Evolutionary conservation across 1,140 invertebrate species (phyloP).

Genomic region (Drosophila pseudoananassae): DNA sequence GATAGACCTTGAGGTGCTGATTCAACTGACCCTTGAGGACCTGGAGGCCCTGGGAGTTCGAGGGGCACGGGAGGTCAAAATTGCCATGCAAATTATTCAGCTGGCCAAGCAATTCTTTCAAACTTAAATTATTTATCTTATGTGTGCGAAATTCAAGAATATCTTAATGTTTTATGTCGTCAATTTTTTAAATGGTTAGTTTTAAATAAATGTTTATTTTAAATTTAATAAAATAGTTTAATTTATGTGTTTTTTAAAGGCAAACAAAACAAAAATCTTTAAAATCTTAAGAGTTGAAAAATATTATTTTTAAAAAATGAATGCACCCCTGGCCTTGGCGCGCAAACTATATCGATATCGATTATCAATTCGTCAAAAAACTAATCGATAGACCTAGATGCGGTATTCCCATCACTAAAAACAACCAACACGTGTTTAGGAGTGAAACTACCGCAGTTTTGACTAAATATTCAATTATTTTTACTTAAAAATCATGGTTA

Average conservation of each 20-base stretch:
- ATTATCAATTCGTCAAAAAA: not conserved
- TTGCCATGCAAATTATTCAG: slow-evolving; percentile 52
- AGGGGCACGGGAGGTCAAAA: slow-evolving; percentile 51
- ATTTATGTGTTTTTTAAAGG: no score
- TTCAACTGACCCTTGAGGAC: slow-evolving; percentile 67
- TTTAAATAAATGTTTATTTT: slow-evolving; percentile 28
- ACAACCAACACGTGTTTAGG: slow-evolving; percentile 39
- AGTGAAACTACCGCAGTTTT: slow-evolving; percentile 3
- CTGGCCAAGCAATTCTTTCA: slow-evolving; percentile 59
- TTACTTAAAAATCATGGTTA: slow-evolving; percentile 84
- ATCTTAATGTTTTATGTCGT: slow-evolving; percentile 24
- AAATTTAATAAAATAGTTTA: no score
- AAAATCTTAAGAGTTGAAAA: no score
- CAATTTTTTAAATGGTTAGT: not conserved
- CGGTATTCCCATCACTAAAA: not conserved
- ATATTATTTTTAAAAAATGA: not conserved
- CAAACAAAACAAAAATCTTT: no score
- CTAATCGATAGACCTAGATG: not conserved
- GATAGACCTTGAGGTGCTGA: slow-evolving; percentile 58
- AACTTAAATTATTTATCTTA: not conserved
- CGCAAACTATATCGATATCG: not conserved
- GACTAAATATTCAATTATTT: slow-evolving; percentile 15
- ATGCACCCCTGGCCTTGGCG: slow-evolving; percentile 12
- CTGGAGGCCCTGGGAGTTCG: slow-evolving; percentile 54
- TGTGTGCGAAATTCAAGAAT: not conserved